phyloP scores from a whole-genome alignment of 2,888 invertebrate species.

The Drosophila helvetica region DNA sequence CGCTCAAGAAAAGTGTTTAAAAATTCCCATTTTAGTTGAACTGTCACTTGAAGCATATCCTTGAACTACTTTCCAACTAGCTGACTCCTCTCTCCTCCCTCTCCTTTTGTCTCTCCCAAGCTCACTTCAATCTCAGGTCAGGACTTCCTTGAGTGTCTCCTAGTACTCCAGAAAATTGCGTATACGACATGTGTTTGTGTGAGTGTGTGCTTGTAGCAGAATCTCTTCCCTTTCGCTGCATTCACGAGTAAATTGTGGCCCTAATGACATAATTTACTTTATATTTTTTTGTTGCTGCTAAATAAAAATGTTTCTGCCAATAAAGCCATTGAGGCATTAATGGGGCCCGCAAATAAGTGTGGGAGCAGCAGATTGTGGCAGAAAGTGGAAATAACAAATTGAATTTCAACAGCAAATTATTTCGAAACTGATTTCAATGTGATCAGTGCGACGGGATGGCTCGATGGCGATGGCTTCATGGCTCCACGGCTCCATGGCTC shows the following conservation, averaged over 20 bases:
- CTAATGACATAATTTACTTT: conserved; percentile 76
- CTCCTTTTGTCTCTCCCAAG: neutral
- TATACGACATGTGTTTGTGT: conserved; percentile 49
- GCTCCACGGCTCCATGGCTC: conserved; percentile 41
- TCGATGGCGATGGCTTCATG: conserved; percentile 29
- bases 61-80: no score
- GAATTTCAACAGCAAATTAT: conserved; percentile 75
- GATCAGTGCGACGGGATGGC: conserved; percentile 60
- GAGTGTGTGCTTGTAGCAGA: no score
- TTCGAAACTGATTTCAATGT: conserved; percentile 79
- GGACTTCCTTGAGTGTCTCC: conserved; percentile 27
- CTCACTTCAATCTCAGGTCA: conserved; percentile 19
- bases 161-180: conserved; percentile 38
- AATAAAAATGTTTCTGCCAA: conserved; percentile 51
- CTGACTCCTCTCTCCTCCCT: no score
- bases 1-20: no score
- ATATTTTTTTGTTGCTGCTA: conserved; percentile 16
- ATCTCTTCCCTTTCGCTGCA: conserved; percentile 6
- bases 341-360: conserved; percentile 33
- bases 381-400: conserved; percentile 75
- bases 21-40: no score
- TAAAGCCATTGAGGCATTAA: conserved; percentile 72
- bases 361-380: conserved; percentile 25
- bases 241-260: conserved; percentile 53
- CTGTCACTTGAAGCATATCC: no score